Evolutionary conservation across 2,113 vertebrate species (phyloP), one percentile per base, ranked within the genome.

Genomic region (Paracanthobrama guichenoti): DNA sequence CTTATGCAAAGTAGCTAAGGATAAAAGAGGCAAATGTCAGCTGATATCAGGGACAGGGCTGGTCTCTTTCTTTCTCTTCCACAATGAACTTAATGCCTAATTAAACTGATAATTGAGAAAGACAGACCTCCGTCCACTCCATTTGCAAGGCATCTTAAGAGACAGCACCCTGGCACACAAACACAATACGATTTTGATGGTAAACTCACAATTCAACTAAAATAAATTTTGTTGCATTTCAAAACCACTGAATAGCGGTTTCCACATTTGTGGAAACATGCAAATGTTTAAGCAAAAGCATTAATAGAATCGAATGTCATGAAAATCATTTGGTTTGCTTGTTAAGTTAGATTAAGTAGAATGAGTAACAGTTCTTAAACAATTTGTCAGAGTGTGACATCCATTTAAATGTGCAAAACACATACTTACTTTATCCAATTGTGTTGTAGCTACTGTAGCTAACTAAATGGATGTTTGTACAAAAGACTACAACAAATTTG

Each of bases 41-140:
- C 86, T 81, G 88, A 90, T 55, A 92, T 89, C 89, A 80, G 87
- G 44, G 67, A 59, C 28, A 9, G 28, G 22, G 20, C 50, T 39
- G 48, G 46, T 48, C 46, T 24, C 39, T 2, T 59, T 42, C 59
- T 28, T 26, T 64, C 11, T 53, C 62, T 46, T 76, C 74, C 11
- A 89, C 86, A 88, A 79, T 90, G 89, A 93, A 92, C 1, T 88
- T 79, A 73, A 89, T 80, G 91, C 87, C 90, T 93, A 92, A 94
- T 94, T 95, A 93, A 90, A 86, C 84, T 86, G 87, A 88, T 93
- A 94, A 93, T 91, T 75, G 55, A 81, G 67, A 79, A 55, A 76
- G 11, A 42, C 76, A 78, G 48, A 72, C 73, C 31, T 31, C 16
- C 50, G 18, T 60, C 71, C 57, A 53, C 39, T 66, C 39, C 24